Evolutionary conservation across 2,797 vertebrate species (phyloP).

Genomic region (Aldrovandia affinis): DNA sequence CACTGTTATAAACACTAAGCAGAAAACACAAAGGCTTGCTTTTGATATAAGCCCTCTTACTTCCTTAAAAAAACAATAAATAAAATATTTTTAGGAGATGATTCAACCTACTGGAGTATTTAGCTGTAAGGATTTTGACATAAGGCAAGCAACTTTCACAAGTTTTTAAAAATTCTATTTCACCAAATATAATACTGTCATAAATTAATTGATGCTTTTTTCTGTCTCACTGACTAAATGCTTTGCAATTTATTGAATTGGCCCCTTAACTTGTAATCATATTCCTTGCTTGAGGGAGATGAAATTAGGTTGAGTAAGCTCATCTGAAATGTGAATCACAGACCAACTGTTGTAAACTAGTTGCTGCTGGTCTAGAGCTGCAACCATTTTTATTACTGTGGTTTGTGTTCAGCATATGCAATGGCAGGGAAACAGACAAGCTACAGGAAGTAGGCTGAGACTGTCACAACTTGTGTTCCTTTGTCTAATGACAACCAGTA

Average conservation of each 20-base stretch:
- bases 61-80: background rate
- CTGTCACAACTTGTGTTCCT: background rate
- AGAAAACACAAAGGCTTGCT: constrained; percentile 45
- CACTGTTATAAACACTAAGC: constrained; percentile 51
- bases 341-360: constrained; percentile 26
- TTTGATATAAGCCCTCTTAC: background rate
- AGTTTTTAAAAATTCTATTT: background rate
- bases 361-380: constrained; percentile 31
- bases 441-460: constrained; percentile 13
- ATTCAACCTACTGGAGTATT: background rate
- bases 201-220: background rate
- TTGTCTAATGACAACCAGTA: background rate
- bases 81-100: background rate
- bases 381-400: constrained; percentile 28
- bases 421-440: background rate
- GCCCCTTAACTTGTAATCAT: background rate
- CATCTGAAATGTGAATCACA: background rate
- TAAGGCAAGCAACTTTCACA: constrained; percentile 47
- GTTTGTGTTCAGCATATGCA: constrained; percentile 11
- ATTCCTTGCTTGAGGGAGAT: constrained; percentile 23
- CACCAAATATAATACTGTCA: background rate
- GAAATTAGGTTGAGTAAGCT: constrained; percentile 11
- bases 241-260: background rate
- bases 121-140: constrained; percentile 29
- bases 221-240: background rate